These are phyloP conservation scores for Emydocephalus ijimae DNA, from an alignment of 2,113 vertebrate species.

Conservation along the genomic window DNA sequence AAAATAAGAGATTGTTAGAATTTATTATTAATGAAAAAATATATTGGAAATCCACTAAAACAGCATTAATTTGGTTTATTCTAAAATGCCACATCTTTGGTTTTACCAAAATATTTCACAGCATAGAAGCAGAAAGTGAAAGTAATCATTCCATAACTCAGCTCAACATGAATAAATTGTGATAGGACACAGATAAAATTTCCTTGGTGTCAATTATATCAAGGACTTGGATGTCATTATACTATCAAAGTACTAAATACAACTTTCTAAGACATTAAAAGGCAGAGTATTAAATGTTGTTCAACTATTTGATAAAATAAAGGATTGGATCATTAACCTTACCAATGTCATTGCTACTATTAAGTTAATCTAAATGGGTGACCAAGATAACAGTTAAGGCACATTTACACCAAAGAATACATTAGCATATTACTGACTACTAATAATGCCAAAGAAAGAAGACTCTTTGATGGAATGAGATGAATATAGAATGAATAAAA, in stretches of 20 bases:
- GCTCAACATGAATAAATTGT: slow-evolving; percentile 56
- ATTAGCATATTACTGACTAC: slow-evolving; percentile 55
- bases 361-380: slow-evolving; percentile 70
- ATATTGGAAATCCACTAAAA: not conserved
- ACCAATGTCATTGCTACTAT: slow-evolving; percentile 75
- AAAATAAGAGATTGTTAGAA: not conserved
- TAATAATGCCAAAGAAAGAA: slow-evolving; percentile 39
- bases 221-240: slow-evolving; percentile 69
- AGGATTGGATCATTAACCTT: slow-evolving; percentile 74
- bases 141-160: slow-evolving; percentile 48
- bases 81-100: not conserved
- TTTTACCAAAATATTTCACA: not conserved
- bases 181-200: slow-evolving; percentile 68
- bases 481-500: slow-evolving; percentile 31
- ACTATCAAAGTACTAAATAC: slow-evolving; percentile 62
- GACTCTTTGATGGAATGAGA: slow-evolving; percentile 1
- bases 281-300: slow-evolving; percentile 75
- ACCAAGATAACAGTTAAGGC: slow-evolving; percentile 60
- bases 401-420: slow-evolving; percentile 41
- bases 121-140: slow-evolving; percentile 28
- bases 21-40: not conserved
- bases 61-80: fast-evolving
- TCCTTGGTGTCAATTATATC: slow-evolving; percentile 70
- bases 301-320: slow-evolving; percentile 69
- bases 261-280: slow-evolving; percentile 63